Evolutionary conservation across 2,888 invertebrate genomes (phyloP), one percentile per base, ranked within the genome.

Genomic region (Mellilla xanthometata): DNA sequence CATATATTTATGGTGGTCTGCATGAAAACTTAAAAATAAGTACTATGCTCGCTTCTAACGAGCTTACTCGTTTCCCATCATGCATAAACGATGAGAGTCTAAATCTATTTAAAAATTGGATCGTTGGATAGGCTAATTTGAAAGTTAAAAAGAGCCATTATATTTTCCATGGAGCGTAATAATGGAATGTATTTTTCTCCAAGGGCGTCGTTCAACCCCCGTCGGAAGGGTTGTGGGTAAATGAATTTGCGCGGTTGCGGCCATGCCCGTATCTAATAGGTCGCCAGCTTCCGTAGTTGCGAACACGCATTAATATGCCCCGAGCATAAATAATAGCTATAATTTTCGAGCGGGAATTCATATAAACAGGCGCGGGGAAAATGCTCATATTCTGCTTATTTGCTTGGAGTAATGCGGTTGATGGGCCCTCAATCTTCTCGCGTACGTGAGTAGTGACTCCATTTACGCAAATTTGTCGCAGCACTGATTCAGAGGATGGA

Each of bases 221-320:
- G n/a, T n/a, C n/a, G 33, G 31, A 39, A 41, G 47, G 47, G 41
- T 38, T 46, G 35, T n/a, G 26, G 36, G 28, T 42, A 48, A 52
- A 62, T 61, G 56, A 62, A 63, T 63, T 62, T 52, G 49, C 55
- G 58, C 45, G 58, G 41, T 35, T 42, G 31, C 44, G 35, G 26
- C 39, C 45, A 33, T n/a, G 28, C 26, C 43, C 36, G 15, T 38
- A 42, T 56, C 60, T 58, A 58, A 60, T 56, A 58, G 59, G 50
- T 58, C 60, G 58, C 58, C 58, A 45, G 55, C 51, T 55, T 49
- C 59, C 54, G 51, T 58, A 51, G 53, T 60, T 56, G 50, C 41
- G 39, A 54, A 54, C 54, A 59, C 45, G 49, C 58, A 59, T 62
- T 62, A 72, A 68, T 69, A 72, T 65, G 57, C 54, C 58, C 56